Evolutionary conservation across 2,888 invertebrate species (phyloP).

Genomic region (Vanessa cardui): DNA sequence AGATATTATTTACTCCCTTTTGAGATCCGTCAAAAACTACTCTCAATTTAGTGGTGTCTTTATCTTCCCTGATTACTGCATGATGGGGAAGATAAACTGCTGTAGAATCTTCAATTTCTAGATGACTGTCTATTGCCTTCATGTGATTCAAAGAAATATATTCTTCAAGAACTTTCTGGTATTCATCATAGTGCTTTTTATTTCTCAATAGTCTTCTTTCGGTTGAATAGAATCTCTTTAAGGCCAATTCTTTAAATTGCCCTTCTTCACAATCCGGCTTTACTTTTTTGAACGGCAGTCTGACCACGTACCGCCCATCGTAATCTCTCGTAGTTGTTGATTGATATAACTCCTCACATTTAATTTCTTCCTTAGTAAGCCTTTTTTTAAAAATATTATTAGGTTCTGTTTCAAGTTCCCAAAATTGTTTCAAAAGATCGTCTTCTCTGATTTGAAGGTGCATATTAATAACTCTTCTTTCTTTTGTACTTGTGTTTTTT

Average conservation of each 20-base stretch:
- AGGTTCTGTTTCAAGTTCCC: constrained; percentile 27
- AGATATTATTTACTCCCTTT: constrained; percentile 31
- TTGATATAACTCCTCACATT: constrained; percentile 26
- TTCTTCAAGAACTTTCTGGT: constrained; percentile 15
- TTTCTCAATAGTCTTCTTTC: constrained; percentile 10
- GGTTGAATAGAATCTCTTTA: constrained; percentile 14
- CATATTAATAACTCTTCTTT: not conserved
- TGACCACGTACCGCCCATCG: constrained; percentile 30
- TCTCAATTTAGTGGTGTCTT: constrained; percentile 13
- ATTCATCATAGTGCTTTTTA: constrained; percentile 11
- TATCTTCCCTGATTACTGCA: not conserved
- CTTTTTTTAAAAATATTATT: not conserved
- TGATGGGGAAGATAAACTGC: constrained; percentile 9
- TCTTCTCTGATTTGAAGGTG: constrained; percentile 25
- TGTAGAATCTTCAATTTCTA: not conserved
- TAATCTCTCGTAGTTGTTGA: constrained; percentile 23
- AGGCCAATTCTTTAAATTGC: constrained; percentile 22
- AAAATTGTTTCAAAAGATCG: constrained; percentile 21
- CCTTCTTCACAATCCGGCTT: constrained; percentile 16
- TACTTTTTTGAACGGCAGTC: constrained; percentile 27
- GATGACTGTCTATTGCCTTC: not conserved
- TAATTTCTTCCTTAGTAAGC: constrained; percentile 23
- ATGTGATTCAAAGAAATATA: constrained; percentile 1
- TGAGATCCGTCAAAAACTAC: constrained; percentile 39
- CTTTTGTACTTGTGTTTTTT: not conserved